phyloP scores from a whole-genome alignment of 2,113 vertebrate genomes.

The Falco punctatus region DNA sequence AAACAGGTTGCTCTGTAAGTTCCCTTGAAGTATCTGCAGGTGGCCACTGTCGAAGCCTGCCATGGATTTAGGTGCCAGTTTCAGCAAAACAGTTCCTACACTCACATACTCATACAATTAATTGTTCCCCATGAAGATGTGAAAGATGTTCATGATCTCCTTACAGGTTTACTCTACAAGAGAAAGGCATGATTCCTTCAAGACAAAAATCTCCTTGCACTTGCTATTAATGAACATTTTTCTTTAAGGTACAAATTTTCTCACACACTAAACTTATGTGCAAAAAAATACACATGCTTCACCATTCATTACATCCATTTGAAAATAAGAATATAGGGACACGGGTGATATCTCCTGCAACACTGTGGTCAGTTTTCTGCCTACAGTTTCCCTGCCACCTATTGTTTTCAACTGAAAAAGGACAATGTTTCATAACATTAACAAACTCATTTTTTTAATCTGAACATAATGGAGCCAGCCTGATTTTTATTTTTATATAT shows the following conservation, averaged over 20 bases:
- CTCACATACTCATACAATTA: background rate
- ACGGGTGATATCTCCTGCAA: background rate
- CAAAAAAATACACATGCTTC: background rate
- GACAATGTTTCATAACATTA: background rate
- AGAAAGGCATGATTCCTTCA: background rate
- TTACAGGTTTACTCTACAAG: background rate
- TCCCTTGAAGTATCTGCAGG: background rate
- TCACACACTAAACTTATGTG: background rate
- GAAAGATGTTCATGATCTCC: background rate
- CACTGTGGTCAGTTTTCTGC: background rate
- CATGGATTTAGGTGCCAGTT: background rate
- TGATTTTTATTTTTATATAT: background rate
- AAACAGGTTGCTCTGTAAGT: background rate
- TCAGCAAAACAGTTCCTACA: background rate
- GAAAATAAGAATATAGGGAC: background rate
- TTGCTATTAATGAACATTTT: background rate
- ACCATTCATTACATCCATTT: background rate
- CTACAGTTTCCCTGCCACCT: background rate
- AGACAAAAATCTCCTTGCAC: background rate
- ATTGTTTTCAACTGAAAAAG: background rate
- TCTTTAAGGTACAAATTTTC: background rate
- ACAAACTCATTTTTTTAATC: background rate
- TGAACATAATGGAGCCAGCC: background rate
- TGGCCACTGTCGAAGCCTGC: background rate
- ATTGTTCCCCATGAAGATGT: background rate